phyloP scores from a whole-genome alignment of 2,797 vertebrate species.

The Rhincodon typus region DNA sequence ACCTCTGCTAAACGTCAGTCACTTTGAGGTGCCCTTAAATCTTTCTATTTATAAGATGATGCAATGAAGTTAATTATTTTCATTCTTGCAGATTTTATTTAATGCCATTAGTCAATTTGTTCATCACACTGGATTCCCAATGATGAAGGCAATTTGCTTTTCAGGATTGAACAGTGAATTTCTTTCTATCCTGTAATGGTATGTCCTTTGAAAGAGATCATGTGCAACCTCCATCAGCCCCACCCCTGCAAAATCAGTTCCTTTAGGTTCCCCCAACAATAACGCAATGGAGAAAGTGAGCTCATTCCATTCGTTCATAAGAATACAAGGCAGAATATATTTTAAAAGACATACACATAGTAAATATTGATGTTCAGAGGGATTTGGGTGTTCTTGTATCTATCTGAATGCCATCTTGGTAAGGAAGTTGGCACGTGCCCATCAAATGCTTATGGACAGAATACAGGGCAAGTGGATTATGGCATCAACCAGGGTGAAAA shows the following conservation, averaged over 20 bases:
- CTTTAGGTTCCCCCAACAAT: neutral
- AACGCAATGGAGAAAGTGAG: neutral
- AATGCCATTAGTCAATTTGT: neutral
- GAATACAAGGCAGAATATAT: neutral
- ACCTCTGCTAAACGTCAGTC: neutral
- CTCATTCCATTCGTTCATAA: neutral
- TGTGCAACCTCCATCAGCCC: neutral
- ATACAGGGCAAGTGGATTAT: neutral
- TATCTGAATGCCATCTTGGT: neutral
- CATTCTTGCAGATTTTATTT: neutral
- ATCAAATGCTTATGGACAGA: neutral
- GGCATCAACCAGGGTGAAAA: neutral
- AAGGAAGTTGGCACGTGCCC: neutral
- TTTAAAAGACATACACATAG: neutral
- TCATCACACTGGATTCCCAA: neutral
- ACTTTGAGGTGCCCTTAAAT: neutral
- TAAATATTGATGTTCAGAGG: neutral
- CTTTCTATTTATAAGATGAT: neutral
- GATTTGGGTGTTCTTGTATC: neutral
- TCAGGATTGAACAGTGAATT: neutral
- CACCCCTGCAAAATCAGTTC: neutral
- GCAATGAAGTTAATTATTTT: neutral
- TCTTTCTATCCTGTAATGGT: neutral
- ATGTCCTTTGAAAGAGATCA: neutral
- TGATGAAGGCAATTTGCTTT: neutral